Evolutionary conservation across 2,113 vertebrate genomes (phyloP), one percentile per base, ranked within the genome.

Genomic region (Danionella cerebrum): DNA sequence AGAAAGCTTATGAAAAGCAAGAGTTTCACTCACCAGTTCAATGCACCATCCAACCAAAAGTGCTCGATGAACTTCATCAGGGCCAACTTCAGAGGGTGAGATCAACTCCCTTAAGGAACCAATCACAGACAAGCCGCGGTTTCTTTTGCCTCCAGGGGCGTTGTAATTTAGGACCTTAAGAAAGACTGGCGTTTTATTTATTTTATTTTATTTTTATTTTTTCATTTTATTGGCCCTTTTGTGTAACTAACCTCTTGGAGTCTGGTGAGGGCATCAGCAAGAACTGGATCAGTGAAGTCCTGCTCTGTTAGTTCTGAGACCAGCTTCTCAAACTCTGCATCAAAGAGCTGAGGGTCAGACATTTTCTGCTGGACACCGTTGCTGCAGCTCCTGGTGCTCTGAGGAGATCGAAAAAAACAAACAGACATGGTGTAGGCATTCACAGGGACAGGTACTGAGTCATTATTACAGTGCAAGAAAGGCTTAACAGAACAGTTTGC

Each of bases 11-110:
- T 7, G 3, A 25, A 19, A 13, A 19, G 2, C 24, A 13, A 36
- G 4, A 19, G 19, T 53, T 53, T 19, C 12, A 60, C 88, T 88
- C 66, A 98, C 96, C 91, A 98, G 75, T 71, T 98, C 96, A 44
- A 95, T 86, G 79, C 96, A 97, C 95, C 95, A 98, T 60, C 94
- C 95, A 4, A 98, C 90, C 0, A 90, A 64, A 66, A 94, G 80
- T 3, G 91, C 94, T 1, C 83, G 31, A 21, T 81, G 87, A 4
- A 95, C 84, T 0, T 73, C 68, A 18, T 92, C 86, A 73, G 84
- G 73, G 1, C 82, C 83, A 58, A 86, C 87, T 57, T 87, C 72
- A 3, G 1, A 42, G 0, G 92, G 80, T 0, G 82, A 73, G 7
- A 82, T 82, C 42, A 98, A 84, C 73, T 91, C 87, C 50, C 83